Base-by-base conservation (phyloP, 2,797 vertebrate species). In the Lithobates sylvaticus region DNA sequence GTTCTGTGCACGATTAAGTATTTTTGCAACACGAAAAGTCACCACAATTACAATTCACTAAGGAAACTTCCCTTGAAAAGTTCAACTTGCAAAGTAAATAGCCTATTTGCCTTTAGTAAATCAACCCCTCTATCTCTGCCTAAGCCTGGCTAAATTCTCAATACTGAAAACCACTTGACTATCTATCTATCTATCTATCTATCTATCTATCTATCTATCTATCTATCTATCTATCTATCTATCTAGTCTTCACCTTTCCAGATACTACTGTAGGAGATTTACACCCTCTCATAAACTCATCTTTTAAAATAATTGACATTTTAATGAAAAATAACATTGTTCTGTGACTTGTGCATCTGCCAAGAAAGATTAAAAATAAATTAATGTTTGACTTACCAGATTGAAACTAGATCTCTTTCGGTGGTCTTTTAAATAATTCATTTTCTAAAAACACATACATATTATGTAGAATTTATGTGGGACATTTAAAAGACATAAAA, bases 271-370 rank as follows among this genome's bases (percentile, higher is more conserved):
- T 44, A 5, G 58, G 54, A 2, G 54, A 61, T 61, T 61, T 61
- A 61, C 54, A 23, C 54, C 5, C 18, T 76, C 50, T 58, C 50
- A 58, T 58, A 54, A 75, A 50, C 44, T 58, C 3, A 34, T 76
- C 58, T 58, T 58, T 76, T 21, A 32, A 58, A 76, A 34, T 27
- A 32, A 58, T 26, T 58, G 73, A 76, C 47, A 21, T 7, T 32
- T 50, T 54, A 76, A 76, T 58, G 72, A 76, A 54, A 76, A 76
- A 76, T 76, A 29, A 54, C 27, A 58, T 74, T 74, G 69, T 47
- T 75, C 42, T 75, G 29, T 50, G 42, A 50, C n/a, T 75, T 34
- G 27, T 23, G 16, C 74, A 23, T 58, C 27, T 76, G 42, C 27
- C 50, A 34, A 34, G 3, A 3, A 76, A 58, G 34, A 10, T 32